Evolutionary conservation across 2,113 vertebrate genomes (phyloP).

Genomic region (Pedetes capensis): DNA sequence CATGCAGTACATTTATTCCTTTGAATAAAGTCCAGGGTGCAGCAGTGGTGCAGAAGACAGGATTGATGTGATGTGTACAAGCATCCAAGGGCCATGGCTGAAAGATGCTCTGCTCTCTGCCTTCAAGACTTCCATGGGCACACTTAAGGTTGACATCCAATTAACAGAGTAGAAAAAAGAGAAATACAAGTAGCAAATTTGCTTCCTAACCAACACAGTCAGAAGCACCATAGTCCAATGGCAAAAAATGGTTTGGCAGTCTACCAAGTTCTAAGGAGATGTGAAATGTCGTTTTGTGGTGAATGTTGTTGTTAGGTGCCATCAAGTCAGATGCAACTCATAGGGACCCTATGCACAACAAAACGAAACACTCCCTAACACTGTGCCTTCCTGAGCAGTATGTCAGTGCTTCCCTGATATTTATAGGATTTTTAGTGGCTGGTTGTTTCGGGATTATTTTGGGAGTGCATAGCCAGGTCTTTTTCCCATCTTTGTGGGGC

Average conservation of each 20-base stretch:
- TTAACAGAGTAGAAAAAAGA: not conserved
- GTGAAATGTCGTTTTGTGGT: not conserved
- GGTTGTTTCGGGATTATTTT: no score
- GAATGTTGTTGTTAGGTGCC: no score
- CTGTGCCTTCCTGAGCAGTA: no score
- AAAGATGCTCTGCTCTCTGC: not conserved
- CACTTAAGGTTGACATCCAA: not conserved
- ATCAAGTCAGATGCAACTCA: no score
- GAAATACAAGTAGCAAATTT: not conserved
- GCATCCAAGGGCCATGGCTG: not conserved
- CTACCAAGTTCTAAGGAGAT: not conserved
- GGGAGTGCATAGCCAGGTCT: no score
- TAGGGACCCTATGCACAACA: no score
- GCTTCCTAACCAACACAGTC: not conserved
- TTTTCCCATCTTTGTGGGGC: no score
- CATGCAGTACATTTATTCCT: not conserved
- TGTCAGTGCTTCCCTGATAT: no score
- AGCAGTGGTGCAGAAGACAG: not conserved
- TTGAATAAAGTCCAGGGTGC: not conserved
- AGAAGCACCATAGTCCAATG: not conserved
- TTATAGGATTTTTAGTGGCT: no score
- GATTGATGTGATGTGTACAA: not conserved
- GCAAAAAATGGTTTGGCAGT: not conserved
- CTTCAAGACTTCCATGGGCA: not conserved
- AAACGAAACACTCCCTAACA: no score